A percentile compares a stretch with the other conserved stretches of the same genome.
phyloP scores from a whole-genome alignment of 2,113 vertebrate genomes.

The Hyaena hyaena region DNA sequence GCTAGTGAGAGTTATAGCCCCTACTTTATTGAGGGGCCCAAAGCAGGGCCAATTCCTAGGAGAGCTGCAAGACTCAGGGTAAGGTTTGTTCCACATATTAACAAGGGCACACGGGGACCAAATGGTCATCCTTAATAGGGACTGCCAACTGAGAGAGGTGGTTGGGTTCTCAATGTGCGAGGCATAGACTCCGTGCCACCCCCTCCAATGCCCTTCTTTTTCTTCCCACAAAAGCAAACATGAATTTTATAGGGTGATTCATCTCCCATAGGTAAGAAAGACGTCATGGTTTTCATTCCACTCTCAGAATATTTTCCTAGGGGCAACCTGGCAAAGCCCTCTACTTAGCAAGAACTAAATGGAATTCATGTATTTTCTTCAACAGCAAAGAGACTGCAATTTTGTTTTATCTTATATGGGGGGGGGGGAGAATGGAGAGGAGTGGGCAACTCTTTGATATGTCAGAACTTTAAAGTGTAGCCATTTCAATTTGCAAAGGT shows the following conservation, averaged over 20 bases:
- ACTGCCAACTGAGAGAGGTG: not conserved
- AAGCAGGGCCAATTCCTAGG: not conserved
- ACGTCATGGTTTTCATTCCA: not conserved
- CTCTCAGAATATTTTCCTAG: constrained; percentile 18
- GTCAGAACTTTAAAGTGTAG: not conserved
- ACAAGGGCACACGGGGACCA: not conserved
- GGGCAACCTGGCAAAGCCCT: not conserved
- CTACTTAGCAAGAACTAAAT: not conserved
- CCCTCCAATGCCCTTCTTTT: not conserved
- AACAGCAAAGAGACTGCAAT: not conserved
- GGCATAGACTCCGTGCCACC: not conserved
- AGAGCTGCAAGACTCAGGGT: not conserved
- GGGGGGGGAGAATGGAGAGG: not conserved
- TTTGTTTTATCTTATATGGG: not conserved
- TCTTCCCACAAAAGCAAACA: not conserved
- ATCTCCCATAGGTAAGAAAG: not conserved
- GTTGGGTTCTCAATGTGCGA: not conserved
- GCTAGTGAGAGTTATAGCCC: not conserved
- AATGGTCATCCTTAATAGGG: not conserved
- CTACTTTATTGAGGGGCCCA: not conserved
- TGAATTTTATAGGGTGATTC: not conserved
- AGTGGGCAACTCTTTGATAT: not conserved
- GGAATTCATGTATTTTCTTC: constrained; percentile 32
- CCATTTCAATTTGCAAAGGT: not conserved
- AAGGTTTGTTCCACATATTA: not conserved